Evolutionary conservation across 2,797 vertebrate genomes (phyloP).

Genomic region (Sarcoramphus papa): DNA sequence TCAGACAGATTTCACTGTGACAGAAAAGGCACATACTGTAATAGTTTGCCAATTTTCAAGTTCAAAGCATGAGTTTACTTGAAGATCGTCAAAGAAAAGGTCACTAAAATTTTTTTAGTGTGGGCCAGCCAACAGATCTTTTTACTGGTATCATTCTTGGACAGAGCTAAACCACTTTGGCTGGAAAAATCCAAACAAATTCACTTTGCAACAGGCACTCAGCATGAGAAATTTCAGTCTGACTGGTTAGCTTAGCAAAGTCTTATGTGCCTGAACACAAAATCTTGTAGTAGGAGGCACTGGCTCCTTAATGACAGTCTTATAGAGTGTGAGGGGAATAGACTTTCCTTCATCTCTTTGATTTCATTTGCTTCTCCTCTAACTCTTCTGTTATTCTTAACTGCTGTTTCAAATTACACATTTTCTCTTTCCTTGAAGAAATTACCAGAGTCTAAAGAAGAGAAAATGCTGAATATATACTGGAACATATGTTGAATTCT

Average conservation of each 20-base stretch:
- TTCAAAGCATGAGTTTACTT: not conserved
- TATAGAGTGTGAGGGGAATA: not conserved
- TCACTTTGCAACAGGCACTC: not conserved
- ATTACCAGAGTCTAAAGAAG: not conserved
- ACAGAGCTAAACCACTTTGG: not conserved
- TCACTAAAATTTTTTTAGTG: not conserved
- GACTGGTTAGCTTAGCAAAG: not conserved
- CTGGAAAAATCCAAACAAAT: not conserved
- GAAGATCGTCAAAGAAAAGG: not conserved
- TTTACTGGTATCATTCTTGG: not conserved
- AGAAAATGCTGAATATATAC: not conserved
- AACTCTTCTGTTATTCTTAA: not conserved
- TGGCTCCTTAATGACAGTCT: not conserved
- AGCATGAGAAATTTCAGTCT: not conserved
- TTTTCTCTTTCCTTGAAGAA: not conserved
- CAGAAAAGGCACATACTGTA: not conserved
- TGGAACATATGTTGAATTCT: not conserved
- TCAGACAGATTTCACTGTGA: not conserved
- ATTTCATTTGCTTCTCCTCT: not conserved
- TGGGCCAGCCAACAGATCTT: not conserved
- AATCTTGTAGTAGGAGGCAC: not conserved
- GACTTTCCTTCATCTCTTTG: not conserved
- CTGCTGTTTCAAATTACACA: not conserved
- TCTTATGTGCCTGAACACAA: not conserved
- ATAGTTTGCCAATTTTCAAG: not conserved